Base-by-base conservation (phyloP, 2,888 invertebrate species). In the Erpobdella octoculata region DNA sequence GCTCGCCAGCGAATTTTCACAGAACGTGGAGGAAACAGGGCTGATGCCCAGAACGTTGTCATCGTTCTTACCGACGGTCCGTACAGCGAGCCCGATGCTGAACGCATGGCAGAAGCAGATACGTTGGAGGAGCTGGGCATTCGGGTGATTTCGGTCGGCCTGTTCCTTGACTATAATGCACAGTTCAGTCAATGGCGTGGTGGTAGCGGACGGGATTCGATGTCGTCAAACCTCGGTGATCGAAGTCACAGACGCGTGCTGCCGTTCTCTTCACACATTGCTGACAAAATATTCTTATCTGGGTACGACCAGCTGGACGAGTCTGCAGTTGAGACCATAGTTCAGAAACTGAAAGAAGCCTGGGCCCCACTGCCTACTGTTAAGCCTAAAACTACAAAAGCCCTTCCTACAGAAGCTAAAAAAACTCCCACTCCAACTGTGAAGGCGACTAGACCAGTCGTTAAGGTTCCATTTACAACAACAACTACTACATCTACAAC, bases 11-110 rank as follows among this genome's bases (percentile, higher is more conserved):
- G 74, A 21, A 77, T 81, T 78, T 81, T 80, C 71, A 74, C 75
- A 0, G 65, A 75, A 8, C 67, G 62, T 9, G 78, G 78, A 58
- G 81, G 80, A 9, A 80, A 80, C 72, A 74, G 81, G 9, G 71
- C 76, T 6, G 73, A 68, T 28, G 79, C 78, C 2, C 74, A 75
- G 35, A 78, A 79, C 70, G 71, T 78, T 28, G 76, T 74, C 25
- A 71, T 80, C n/a, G 69, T 79, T 15, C 73, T 80, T 33, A 78
- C 79, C 0, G 78, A 81, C 71, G 81, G 80, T 28, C 69, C 69
- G 21, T 69, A 69, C 58, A n/a, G 36, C 3, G 25, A 15, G n/a
- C 58, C 53, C 9, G 28, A 33, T 36, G 37, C 53, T 35, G n/a
- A n/a, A 4, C 69, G 36, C 15, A 35, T 69, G 3, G 58, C 33